A percentile compares a stretch with the other conserved stretches of the same genome.
These are phyloP conservation scores for Anoplophora glabripennis DNA, from an alignment of 1,140 invertebrate genomes.

Conservation along the genomic window DNA sequence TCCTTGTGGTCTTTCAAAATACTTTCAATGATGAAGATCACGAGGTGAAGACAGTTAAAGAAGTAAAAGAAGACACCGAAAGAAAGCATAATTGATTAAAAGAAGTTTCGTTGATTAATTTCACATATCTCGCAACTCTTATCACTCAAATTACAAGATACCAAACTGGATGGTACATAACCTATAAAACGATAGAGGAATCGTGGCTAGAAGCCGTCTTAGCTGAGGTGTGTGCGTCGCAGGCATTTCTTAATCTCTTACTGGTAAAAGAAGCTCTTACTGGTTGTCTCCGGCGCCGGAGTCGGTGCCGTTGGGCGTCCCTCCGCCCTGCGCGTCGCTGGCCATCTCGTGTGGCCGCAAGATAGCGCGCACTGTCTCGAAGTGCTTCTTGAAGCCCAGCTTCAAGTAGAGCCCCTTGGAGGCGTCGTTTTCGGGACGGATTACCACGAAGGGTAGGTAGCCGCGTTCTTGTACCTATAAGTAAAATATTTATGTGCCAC, in stretches of 20 bases:
- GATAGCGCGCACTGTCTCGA: slow-evolving; percentile 72
- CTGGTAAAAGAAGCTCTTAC: background rate
- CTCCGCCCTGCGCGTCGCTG: slow-evolving; percentile 41
- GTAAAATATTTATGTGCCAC: slow-evolving; percentile 2
- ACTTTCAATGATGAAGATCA: too few species aligned
- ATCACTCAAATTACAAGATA: too few species aligned
- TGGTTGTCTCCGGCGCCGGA: background rate
- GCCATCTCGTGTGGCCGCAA: slow-evolving; percentile 57
- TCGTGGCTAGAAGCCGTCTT: slow-evolving; percentile 11
- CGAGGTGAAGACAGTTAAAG: too few species aligned
- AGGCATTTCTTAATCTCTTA: slow-evolving; percentile 2
- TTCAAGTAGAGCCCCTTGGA: slow-evolving; percentile 76
- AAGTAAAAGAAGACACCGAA: too few species aligned
- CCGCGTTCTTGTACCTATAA: slow-evolving; percentile 62
- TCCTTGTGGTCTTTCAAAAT: too few species aligned
- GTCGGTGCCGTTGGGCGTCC: slow-evolving; percentile 18
- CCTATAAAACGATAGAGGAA: background rate
- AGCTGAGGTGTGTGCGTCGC: slow-evolving; percentile 12
- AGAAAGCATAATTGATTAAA: too few species aligned
- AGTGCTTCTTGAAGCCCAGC: slow-evolving; percentile 73
- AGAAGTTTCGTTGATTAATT: too few species aligned
- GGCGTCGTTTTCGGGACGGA: slow-evolving; percentile 80
- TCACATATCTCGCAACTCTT: too few species aligned
- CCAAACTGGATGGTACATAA: too few species aligned
- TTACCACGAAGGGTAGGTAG: slow-evolving; percentile 79